Percentiles rank a stretch among this genome's conserved stretches.
Conservation (phyloP, 1,140 invertebrate species). For the Drosophila pruinosa region DNA sequence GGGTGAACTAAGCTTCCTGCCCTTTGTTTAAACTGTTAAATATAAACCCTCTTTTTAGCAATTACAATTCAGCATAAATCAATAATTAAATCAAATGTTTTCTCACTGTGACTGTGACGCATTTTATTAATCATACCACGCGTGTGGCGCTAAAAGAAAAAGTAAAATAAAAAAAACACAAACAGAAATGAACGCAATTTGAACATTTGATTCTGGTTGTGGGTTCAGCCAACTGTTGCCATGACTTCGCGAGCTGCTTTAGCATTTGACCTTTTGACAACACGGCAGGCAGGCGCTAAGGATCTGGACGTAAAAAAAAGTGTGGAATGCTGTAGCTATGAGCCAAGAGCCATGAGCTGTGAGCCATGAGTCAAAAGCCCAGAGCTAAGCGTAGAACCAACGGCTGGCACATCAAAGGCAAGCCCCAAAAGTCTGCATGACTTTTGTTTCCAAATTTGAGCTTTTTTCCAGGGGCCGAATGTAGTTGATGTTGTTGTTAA, state of each 20-base stretch:
- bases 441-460: constrained; percentile 12
- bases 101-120: not conserved
- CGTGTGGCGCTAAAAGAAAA: constrained; percentile 28
- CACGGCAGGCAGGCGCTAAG: not conserved
- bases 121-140: constrained; percentile 64
- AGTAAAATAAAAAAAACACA: not conserved
- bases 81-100: constrained; percentile 51
- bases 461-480: not conserved
- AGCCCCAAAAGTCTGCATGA: constrained; percentile 17
- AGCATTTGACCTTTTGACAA: constrained; percentile 43
- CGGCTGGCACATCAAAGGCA: constrained; percentile 54
- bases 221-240: constrained; percentile 51
- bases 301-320: not conserved
- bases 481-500: constrained; percentile 4
- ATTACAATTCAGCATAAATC: constrained; percentile 43
- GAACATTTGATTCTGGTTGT: not conserved
- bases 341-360: not conserved
- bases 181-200: constrained; percentile 14
- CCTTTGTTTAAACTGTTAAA: not conserved
- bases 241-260: constrained; percentile 18
- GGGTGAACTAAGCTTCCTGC: too few species aligned
- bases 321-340: constrained; percentile 38
- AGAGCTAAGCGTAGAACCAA: constrained; percentile 9
- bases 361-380: not conserved
- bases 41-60: not conserved